phyloP scores from a whole-genome alignment of 1,140 invertebrate species.

The Listronotus bonariensis region DNA sequence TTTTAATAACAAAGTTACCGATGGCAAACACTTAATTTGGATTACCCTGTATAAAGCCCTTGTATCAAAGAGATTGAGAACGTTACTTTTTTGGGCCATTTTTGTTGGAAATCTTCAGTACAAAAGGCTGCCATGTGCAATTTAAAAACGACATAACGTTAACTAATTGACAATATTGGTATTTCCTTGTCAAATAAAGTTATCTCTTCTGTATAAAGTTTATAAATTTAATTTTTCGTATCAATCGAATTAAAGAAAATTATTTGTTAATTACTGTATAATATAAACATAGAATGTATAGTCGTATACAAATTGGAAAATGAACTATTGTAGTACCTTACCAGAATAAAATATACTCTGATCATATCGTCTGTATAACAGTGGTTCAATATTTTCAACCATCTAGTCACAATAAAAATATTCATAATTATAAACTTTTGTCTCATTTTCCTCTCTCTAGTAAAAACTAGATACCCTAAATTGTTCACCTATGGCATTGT shows the following conservation, averaged over 20 bases:
- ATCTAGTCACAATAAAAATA: constrained; percentile 56
- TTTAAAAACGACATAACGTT: constrained; percentile 29
- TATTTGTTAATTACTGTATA: constrained; percentile 39
- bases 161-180: constrained; percentile 31
- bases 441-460: constrained; percentile 7
- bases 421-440: constrained; percentile 14
- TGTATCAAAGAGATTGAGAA: constrained; percentile 14
- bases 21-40: too few species aligned
- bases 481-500: too few species aligned
- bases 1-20: too few species aligned
- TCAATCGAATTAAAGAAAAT: constrained; percentile 34
- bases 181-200: constrained; percentile 14
- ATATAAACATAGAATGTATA: constrained; percentile 44
- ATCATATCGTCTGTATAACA: constrained; percentile 55
- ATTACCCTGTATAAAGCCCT: constrained; percentile 1
- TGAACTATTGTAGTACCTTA: constrained; percentile 46
- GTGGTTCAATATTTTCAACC: constrained; percentile 54
- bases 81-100: constrained; percentile 22
- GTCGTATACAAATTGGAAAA: constrained; percentile 42
- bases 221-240: constrained; percentile 5
- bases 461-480: too few species aligned
- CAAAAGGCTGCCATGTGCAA: constrained; percentile 51
- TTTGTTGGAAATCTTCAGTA: constrained; percentile 44
- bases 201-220: constrained; percentile 4
- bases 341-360: constrained; percentile 50